Conservation (phyloP, 2,888 invertebrate genomes). For the Cantharis nigra region DNA sequence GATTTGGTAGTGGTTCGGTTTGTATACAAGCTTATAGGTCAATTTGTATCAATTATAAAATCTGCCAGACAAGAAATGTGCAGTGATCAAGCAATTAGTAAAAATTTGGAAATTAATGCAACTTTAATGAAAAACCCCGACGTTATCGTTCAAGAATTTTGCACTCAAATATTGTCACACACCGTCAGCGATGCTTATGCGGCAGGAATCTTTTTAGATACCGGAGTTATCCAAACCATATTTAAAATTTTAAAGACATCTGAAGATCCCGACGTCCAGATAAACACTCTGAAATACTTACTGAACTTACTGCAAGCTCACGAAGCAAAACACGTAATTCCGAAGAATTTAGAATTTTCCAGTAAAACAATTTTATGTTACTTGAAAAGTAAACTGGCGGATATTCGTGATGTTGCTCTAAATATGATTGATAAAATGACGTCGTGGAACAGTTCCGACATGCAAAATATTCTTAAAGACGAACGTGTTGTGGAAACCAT, state of each 20-base stretch:
- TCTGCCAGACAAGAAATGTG: slow-evolving; percentile 10
- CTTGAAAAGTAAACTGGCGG: slow-evolving; percentile 4
- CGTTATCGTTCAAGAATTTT: slow-evolving; percentile 12
- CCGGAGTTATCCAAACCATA: slow-evolving; percentile 5
- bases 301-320: slow-evolving; percentile 9
- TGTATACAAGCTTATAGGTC: slow-evolving; percentile 11
- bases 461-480: slow-evolving; percentile 12
- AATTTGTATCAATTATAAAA: slow-evolving; percentile 5
- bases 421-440: slow-evolving; percentile 8
- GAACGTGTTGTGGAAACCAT: slow-evolving; percentile 2
- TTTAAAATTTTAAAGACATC: slow-evolving; percentile 8
- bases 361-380: slow-evolving; percentile 6
- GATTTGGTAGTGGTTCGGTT: slow-evolving; percentile 15
- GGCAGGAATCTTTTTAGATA: slow-evolving; percentile 7
- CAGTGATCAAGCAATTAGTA: background rate
- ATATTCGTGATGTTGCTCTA: slow-evolving; percentile 6
- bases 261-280: slow-evolving; percentile 14
- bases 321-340: slow-evolving; percentile 14
- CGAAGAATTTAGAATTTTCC: slow-evolving; percentile 9
- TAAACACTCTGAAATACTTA: slow-evolving; percentile 10
- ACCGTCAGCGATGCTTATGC: slow-evolving; percentile 1
- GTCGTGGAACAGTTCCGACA: background rate
- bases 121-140: slow-evolving; percentile 8
- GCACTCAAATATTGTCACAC: slow-evolving; percentile 8
- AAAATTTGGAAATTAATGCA: slow-evolving; percentile 2